These are phyloP conservation scores for Zosterops borbonicus DNA, from an alignment of 2,113 vertebrate genomes.

Conservation along the genomic window DNA sequence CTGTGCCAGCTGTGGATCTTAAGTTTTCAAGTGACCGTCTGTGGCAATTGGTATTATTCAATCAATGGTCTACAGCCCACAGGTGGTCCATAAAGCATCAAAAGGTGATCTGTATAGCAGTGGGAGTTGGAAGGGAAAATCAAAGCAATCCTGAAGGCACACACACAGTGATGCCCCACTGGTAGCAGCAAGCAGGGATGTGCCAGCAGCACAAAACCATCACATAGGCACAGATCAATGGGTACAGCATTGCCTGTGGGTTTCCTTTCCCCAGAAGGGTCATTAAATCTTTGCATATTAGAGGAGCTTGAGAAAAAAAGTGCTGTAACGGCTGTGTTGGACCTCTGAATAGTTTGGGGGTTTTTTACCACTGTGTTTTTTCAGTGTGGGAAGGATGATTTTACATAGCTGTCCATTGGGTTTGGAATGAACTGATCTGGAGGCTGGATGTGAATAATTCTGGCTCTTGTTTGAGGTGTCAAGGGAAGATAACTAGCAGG, in stretches of 20 bases:
- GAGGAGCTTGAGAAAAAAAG: background rate
- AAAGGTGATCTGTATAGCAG: slow-evolving; percentile 3
- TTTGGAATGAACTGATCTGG: background rate
- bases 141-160: background rate
- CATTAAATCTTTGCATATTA: background rate
- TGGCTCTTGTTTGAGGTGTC: background rate
- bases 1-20: background rate
- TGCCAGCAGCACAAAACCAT: background rate
- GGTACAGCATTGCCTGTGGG: background rate
- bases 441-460: background rate
- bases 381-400: background rate
- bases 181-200: background rate
- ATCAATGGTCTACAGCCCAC: background rate
- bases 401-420: background rate
- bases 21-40: slow-evolving; percentile 17
- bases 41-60: slow-evolving; percentile 4
- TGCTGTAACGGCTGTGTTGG: background rate
- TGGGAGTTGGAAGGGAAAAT: slow-evolving; percentile 2
- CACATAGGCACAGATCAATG: rapidly evolving
- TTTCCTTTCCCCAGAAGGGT: background rate
- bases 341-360: background rate
- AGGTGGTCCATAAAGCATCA: slow-evolving; percentile 21
- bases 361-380: background rate
- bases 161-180: rapidly evolving
- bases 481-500: background rate